Base-by-base conservation (phyloP, 92 coral and sea anemone genomes). In the Palythoa caribaeorum region DNA sequence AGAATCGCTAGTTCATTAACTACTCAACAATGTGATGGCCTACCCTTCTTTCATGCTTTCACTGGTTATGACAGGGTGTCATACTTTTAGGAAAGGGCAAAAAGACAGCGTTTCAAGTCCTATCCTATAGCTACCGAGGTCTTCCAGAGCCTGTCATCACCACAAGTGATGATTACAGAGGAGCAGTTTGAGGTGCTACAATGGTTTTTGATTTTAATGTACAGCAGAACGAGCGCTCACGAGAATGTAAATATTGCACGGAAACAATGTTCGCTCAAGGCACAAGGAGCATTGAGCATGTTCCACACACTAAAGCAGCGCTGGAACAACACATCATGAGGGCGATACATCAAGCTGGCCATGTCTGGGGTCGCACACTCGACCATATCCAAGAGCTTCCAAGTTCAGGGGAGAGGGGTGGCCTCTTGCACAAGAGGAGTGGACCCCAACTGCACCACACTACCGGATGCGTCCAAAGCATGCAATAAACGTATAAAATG, bases 401-500 rank as follows among this genome's bases (percentile, higher is more conserved):
- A 68, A 78, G 88, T 51, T 84, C 94, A 65, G 79, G 80, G 63
- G 91, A 91, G 35, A 89, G 92, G 92, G 94, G 96, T 91, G 94
- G 93, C 50, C 86, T 3, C 85, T 20, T 36, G 40, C 84, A 71
- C 47, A 40, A 40, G 47, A 68, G 28, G 76, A 84, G 6, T 90
- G 92, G 94, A 62, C 17, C 48, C 96, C 96, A 37, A 73, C 63
- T 94, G 96, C 93, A 68, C 92, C 7, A 66, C 80, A 65, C 71
- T 94, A 54, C 94, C 90, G 7, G 88, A 94, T 38, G 90, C 96
- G 38, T 93, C 96, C 15, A 91, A 93, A 60, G 90, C 77, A 0
- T 93, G 96, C 66, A 86, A 76, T n/a, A 93, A 91, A 84, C 92
- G 91, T 5, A 89, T 91, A 51, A 87, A 62, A 76, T 94, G 95